These are phyloP conservation scores for Uromys caudimaculatus DNA, from an alignment of 2,797 vertebrate genomes.

Conservation along the genomic window DNA sequence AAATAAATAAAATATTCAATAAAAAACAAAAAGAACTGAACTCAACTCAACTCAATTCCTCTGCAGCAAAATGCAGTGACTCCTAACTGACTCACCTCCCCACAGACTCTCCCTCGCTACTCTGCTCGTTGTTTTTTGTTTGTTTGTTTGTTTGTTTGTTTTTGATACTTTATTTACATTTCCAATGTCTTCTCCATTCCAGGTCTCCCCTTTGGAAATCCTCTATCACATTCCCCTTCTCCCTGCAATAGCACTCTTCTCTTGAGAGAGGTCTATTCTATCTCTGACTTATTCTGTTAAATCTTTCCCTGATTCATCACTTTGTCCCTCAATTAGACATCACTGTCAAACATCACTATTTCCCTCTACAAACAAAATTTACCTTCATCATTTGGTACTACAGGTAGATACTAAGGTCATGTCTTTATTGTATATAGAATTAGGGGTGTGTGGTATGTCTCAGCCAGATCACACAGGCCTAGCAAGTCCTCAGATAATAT, in stretches of 20 bases:
- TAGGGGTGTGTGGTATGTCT: background rate
- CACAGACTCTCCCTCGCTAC: background rate
- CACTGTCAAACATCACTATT: background rate
- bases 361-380: background rate
- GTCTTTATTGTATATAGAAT: background rate
- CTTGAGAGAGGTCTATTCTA: background rate
- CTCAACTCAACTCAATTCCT: background rate
- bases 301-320: background rate
- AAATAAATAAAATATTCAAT: too few species aligned
- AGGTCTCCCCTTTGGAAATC: too few species aligned
- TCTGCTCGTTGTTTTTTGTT: too few species aligned
- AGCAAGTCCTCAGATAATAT: background rate
- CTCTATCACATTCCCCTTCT: too few species aligned
- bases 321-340: background rate
- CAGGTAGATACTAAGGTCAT: background rate
- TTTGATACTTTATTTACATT: too few species aligned
- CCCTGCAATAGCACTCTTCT: too few species aligned
- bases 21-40: too few species aligned
- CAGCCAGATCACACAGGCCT: background rate
- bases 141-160: too few species aligned
- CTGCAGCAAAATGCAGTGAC: background rate
- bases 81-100: background rate
- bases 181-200: too few species aligned
- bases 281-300: background rate
- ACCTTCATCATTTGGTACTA: background rate